Evolutionary conservation across 2,797 vertebrate genomes (phyloP), one percentile per base, ranked within the genome.

Genomic region (Taenioides sp.): DNA sequence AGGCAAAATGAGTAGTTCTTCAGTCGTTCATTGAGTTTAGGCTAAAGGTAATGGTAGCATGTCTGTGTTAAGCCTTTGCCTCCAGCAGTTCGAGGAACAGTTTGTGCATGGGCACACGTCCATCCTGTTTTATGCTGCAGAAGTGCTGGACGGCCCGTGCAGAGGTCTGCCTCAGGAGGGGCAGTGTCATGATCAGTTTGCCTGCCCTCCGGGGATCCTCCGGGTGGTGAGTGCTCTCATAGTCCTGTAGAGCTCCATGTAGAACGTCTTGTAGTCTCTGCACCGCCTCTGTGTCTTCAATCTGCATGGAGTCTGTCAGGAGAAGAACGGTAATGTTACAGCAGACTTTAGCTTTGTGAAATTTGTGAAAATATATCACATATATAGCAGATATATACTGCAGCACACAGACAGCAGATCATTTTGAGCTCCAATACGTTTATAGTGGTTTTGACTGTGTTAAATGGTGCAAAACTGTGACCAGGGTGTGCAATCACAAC

Each of bases 31-130:
- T 75, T 2, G 16, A 25, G 50, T 43, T 23, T 55, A 27, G 68
- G 72, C 69, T 3, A 25, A 43, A 57, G 70, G 47, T 12, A 7
- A 70, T 31, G 65, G 61, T 57, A 0, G 60, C 60, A 90, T 49
- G 69, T 43, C 58, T 2, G 17, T 89, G 93, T 98, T 96, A 99
- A 93, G 95, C 96, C 93, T 97, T 99, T 88, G 97, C 97, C 93
- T 99, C 98, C 80, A 99, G 95, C 90, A 98, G 97, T 94, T 99
- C 97, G 83, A 99, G 94, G 94, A 99, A 99, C 82, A 99, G 96
- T 98, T 98, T 99, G 96, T 99, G 98, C 97, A 99, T 99, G 78
- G 97, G 98, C 79, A 99, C 97, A 50, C 98, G 98, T 88, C 97
- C 98, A 80, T 98, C 97, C 81, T 98, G 96, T 91, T 98, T 99